phyloP scores from a whole-genome alignment of 1,140 invertebrate genomes.

The Andricus grossulariae region DNA sequence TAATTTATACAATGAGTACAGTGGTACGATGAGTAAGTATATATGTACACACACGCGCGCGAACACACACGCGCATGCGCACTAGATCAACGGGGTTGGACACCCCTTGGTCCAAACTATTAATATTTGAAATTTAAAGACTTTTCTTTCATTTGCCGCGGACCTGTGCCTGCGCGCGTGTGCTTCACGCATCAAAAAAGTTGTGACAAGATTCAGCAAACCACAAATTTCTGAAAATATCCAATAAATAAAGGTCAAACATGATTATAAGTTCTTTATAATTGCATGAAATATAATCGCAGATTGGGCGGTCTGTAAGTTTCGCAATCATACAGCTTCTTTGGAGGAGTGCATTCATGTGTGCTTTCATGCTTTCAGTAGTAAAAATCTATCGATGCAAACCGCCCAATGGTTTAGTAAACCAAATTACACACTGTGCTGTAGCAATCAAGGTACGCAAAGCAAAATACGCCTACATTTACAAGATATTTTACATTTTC shows the following conservation, averaged over 20 bases:
- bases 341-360: constrained; percentile 21
- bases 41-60: constrained; percentile 51
- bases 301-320: constrained; percentile 55
- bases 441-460: constrained; percentile 58
- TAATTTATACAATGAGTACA: constrained; percentile 77
- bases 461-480: constrained; percentile 20
- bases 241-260: constrained; percentile 74
- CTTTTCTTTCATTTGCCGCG: background rate
- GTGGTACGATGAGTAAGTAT: constrained; percentile 69
- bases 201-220: constrained; percentile 76
- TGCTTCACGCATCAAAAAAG: constrained; percentile 74
- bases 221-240: constrained; percentile 76
- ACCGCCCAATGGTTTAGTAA: constrained; percentile 57
- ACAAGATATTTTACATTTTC: background rate
- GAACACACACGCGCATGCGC: constrained; percentile 46
- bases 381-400: constrained; percentile 52
- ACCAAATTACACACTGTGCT: constrained; percentile 63
- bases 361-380: background rate
- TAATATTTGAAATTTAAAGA: background rate
- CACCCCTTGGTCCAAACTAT: background rate
- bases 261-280: constrained; percentile 72
- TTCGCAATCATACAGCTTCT: constrained; percentile 11
- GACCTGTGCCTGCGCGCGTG: background rate
- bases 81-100: constrained; percentile 33
- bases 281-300: constrained; percentile 69